A percentile compares a stretch with the other conserved stretches of the same genome.
These are phyloP conservation scores for Danaus chrysippus DNA, from an alignment of 2,888 invertebrate species.

Conservation along the genomic window DNA sequence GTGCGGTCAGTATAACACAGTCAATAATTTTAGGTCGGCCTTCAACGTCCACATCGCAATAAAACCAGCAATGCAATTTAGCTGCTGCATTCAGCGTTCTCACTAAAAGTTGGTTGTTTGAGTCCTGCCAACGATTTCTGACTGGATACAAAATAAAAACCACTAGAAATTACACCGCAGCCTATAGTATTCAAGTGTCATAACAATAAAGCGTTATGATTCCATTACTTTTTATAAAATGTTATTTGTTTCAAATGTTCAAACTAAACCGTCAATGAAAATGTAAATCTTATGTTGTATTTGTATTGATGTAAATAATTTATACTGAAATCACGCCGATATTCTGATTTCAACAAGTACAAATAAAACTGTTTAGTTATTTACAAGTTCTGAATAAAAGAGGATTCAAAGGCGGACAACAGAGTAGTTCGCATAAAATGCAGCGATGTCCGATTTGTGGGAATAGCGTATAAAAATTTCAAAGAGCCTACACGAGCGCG, in stretches of 20 bases:
- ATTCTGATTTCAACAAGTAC: not conserved
- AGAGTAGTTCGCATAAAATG: slow-evolving; percentile 60
- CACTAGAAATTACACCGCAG: too few species aligned
- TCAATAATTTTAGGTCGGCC: slow-evolving; percentile 73
- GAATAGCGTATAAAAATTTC: slow-evolving; percentile 73
- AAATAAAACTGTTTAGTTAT: slow-evolving; percentile 21
- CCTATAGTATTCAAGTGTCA: not conserved
- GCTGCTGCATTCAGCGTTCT: slow-evolving; percentile 65
- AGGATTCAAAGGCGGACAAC: slow-evolving; percentile 41
- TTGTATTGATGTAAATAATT: too few species aligned
- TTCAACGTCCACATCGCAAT: slow-evolving; percentile 68
- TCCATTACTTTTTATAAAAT: not conserved
- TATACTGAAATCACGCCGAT: not conserved
- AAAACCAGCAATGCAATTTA: slow-evolving; percentile 77
- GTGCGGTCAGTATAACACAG: slow-evolving; percentile 72
- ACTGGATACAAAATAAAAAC: slow-evolving; percentile 19
- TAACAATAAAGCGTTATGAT: not conserved
- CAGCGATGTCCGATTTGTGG: slow-evolving; percentile 68
- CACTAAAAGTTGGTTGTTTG: slow-evolving; percentile 54
- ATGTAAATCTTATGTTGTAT: too few species aligned
- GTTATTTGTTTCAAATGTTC: not conserved
- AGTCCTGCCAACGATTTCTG: slow-evolving; percentile 46
- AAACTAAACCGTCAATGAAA: too few species aligned
- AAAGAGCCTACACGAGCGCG: slow-evolving; percentile 61
- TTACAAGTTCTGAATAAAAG: slow-evolving; percentile 29